Evolutionary conservation across 2,113 vertebrate genomes (phyloP), one percentile per base, ranked within the genome.

Genomic region (Semicossyphus pulcher): DNA sequence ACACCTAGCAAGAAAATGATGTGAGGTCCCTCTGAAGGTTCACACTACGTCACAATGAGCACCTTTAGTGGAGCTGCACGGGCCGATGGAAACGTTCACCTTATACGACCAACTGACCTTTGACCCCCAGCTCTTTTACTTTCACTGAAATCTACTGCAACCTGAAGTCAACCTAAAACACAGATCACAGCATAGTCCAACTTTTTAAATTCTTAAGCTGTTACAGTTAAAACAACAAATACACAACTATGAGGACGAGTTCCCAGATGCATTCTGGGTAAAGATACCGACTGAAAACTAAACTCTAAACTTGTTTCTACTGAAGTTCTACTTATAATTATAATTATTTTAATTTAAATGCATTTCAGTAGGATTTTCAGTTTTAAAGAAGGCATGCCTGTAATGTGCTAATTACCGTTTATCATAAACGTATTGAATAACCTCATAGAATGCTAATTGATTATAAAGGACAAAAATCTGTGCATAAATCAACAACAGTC

Each of bases 41-140:
- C 7, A 47, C n/a, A 47, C 28, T 48, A 11, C 26, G 60, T 54
- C 20, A 39, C 52, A 10, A 15, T 28, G 14, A n/a, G 21, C 20
- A 41, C 14, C 48, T 12, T 7, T 20, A 48, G 42, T 14, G 10
- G 32, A 42, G 28, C 21, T 20, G 31, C 18, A 23, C 29, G 5
- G 51, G 58, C 36, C 3, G 23, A 61, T 29, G 20, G n/a, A 39
- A 34, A 62, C 48, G 23, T 32, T 62, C 10, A 23, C 63, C 37
- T 51, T 0, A 53, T 60, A 12, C 10, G n/a, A 47, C 36, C 25
- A 56, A 28, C 3, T 76, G 80, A 78, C 47, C 60, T 4, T 18
- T 62, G 53, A 62, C 57, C 45, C 36, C 15, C 6, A 26, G n/a
- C 18, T 45, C 36, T 64, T 58, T 68, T 7, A 49, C 31, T 70